phyloP scores from a whole-genome alignment of 1,140 invertebrate species.

The Apis florea region DNA sequence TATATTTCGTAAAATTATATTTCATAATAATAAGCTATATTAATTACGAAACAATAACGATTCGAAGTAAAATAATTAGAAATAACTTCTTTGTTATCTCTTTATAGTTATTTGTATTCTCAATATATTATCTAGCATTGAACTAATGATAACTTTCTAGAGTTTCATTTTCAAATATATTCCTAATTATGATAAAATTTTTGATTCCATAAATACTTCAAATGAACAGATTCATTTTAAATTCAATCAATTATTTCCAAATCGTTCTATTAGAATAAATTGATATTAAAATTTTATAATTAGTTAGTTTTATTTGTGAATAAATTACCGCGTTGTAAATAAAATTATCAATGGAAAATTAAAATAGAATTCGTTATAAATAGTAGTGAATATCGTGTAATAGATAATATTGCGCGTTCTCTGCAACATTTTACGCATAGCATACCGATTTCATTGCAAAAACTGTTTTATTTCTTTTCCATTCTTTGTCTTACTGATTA shows the following conservation, averaged over 20 bases:
- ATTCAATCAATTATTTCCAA: too few species aligned
- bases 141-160: too few species aligned
- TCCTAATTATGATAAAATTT: too few species aligned
- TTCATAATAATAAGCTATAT: not conserved
- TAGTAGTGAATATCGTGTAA: not conserved
- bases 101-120: too few species aligned
- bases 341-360: not conserved
- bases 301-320: not conserved
- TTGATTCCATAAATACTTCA: too few species aligned
- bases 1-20: not conserved
- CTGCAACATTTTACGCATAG: slow-evolving; percentile 1
- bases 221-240: not conserved
- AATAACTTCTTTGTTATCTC: not conserved
- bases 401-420: not conserved
- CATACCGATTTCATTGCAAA: not conserved
- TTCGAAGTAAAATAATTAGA: not conserved
- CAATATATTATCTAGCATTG: too few species aligned
- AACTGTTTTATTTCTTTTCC: slow-evolving; percentile 3
- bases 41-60: not conserved
- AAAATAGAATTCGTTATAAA: not conserved
- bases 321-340: not conserved
- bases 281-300: not conserved
- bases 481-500: not conserved
- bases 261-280: not conserved
- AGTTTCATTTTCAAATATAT: too few species aligned